phyloP scores from a whole-genome alignment of 2,888 invertebrate genomes.

The Ophioninae sp. region DNA sequence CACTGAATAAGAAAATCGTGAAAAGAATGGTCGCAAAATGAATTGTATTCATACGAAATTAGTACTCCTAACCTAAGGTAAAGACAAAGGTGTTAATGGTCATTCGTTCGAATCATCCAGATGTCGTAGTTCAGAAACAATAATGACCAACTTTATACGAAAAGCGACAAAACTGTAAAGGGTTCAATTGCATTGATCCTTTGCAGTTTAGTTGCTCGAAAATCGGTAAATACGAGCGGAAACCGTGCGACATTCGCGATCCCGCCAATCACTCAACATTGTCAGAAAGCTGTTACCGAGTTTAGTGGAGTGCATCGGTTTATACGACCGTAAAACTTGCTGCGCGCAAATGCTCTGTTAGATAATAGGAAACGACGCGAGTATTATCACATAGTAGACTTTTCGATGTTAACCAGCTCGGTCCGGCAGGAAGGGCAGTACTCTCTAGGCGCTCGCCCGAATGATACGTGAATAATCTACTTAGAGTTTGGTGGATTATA shows the following conservation, averaged over 20 bases:
- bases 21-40: not conserved
- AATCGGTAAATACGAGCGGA: not conserved
- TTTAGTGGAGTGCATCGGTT: constrained; percentile 22
- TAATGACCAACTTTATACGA: constrained; percentile 1
- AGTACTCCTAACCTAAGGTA: not conserved
- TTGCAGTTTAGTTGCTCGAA: not conserved
- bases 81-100: not conserved
- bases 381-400: constrained; percentile 19
- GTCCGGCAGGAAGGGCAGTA: constrained; percentile 23
- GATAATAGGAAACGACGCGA: constrained; percentile 16
- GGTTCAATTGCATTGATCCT: not conserved
- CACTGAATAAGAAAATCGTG: not conserved
- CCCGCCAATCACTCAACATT: constrained; percentile 8
- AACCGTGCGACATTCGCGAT: not conserved
- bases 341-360: constrained; percentile 11
- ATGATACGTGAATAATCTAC: constrained; percentile 52
- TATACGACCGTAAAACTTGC: constrained; percentile 5
- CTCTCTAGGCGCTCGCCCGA: constrained; percentile 29
- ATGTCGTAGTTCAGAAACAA: not conserved
- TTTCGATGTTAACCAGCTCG: constrained; percentile 37
- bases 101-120: not conserved
- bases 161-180: no score
- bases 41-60: not conserved
- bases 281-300: not conserved
- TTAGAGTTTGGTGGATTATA: constrained; percentile 51